Conservation (phyloP, 53 echinoderm and acorn worm species). For the Glandiceps talaboti region DNA sequence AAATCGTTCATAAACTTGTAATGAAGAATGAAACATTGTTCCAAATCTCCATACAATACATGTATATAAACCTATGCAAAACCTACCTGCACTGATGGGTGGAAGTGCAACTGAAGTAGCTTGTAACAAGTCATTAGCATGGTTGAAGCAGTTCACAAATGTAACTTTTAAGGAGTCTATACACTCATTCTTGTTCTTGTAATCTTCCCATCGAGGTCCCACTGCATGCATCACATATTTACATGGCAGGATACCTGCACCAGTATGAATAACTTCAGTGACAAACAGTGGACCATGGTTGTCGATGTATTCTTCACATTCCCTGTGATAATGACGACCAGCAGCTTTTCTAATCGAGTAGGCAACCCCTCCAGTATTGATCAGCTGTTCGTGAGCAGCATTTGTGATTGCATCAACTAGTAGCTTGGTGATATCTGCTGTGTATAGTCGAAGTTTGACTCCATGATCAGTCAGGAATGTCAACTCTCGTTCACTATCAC, state of each 20-base stretch:
- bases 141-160: conserved; percentile 20
- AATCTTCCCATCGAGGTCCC: conserved; percentile 36
- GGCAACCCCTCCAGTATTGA: conserved; percentile 29
- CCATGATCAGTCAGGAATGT: conserved; percentile 5
- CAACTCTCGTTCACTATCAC: not conserved
- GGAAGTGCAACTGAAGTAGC: conserved; percentile 30
- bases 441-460: conserved; percentile 15
- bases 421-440: conserved; percentile 21
- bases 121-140: conserved; percentile 17
- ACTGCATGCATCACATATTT: conserved; percentile 44
- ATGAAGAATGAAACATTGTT: no score
- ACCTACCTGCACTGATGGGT: conserved; percentile 41
- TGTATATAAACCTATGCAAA: no score
- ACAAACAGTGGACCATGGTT: conserved; percentile 31
- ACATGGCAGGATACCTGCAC: conserved; percentile 28
- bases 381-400: conserved; percentile 32
- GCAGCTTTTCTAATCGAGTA: conserved; percentile 22
- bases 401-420: conserved; percentile 37
- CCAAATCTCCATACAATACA: no score
- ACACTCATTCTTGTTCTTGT: conserved; percentile 25
- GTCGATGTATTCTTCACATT: conserved; percentile 22
- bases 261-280: conserved; percentile 28
- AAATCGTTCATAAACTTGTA: no score
- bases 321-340: conserved; percentile 17
- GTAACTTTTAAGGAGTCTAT: conserved; percentile 29